phyloP scores from a whole-genome alignment of 1,140 invertebrate genomes.

The Anoplolepis gracilipes region DNA sequence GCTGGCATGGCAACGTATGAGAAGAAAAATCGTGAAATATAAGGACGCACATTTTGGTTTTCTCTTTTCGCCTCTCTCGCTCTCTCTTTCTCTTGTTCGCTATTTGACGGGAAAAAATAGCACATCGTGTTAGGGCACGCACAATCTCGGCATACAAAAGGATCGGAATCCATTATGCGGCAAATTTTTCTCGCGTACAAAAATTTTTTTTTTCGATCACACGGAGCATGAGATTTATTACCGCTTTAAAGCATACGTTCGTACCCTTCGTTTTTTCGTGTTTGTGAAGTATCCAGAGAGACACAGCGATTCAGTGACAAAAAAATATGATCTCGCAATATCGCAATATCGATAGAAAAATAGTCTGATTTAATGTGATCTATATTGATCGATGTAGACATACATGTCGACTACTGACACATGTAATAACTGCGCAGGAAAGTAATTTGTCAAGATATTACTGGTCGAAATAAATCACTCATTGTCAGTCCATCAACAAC shows the following conservation, averaged over 20 bases:
- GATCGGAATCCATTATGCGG: constrained; percentile 59
- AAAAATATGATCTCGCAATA: constrained; percentile 49
- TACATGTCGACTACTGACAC: not conserved
- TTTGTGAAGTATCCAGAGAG: not conserved
- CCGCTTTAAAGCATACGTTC: constrained; percentile 27
- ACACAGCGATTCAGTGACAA: not conserved
- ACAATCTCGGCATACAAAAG: constrained; percentile 39
- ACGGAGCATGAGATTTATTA: constrained; percentile 48
- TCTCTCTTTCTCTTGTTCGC: not conserved
- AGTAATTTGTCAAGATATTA: constrained; percentile 37
- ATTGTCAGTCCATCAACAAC: not conserved
- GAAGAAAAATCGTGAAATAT: not conserved
- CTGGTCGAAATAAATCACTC: constrained; percentile 5
- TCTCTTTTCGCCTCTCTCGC: not conserved
- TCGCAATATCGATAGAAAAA: constrained; percentile 31
- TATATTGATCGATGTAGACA: constrained; percentile 35
- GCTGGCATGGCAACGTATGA: not conserved
- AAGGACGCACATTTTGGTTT: not conserved
- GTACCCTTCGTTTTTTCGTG: constrained; percentile 8
- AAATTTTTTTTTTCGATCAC: constrained; percentile 23
- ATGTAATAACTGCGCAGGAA: not conserved
- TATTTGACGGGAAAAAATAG: not conserved
- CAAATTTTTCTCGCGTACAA: constrained; percentile 46
- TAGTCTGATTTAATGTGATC: constrained; percentile 13
- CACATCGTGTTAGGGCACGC: not conserved